These are phyloP conservation scores for Brachionus rubens DNA, from an alignment of 1,140 invertebrate species.

Conservation along the genomic window DNA sequence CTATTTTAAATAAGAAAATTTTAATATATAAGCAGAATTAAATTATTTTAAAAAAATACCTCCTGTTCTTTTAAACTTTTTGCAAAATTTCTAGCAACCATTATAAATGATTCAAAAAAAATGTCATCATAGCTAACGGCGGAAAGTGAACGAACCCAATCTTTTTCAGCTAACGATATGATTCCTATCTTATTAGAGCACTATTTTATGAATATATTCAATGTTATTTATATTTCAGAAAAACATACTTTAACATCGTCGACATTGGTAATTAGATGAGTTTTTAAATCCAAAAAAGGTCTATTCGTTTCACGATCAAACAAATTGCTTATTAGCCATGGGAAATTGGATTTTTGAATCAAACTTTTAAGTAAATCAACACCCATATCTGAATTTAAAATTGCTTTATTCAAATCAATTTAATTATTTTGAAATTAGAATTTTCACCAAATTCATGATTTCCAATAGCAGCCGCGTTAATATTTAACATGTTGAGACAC, in stretches of 20 bases:
- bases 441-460: conserved; percentile 93
- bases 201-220: too few relatives aligned
- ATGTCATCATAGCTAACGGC: conserved; percentile 83
- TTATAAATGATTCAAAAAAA: conserved; percentile 76
- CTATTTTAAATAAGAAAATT: background rate
- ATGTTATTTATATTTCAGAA: too few relatives aligned
- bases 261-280: conserved; percentile 73
- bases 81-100: conserved; percentile 9
- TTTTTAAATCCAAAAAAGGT: conserved; percentile 76
- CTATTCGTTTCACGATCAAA: conserved; percentile 78
- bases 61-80: background rate
- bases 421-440: conserved; percentile 51
- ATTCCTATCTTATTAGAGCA: conserved; percentile 63
- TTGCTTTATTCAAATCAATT: background rate
- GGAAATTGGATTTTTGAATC: conserved; percentile 73
- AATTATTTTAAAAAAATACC: conserved; percentile 18
- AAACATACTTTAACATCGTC: background rate
- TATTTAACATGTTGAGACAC: conserved; percentile 74
- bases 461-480: conserved; percentile 82
- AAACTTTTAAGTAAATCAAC: conserved; percentile 75
- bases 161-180: conserved; percentile 77
- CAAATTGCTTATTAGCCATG: conserved; percentile 87
- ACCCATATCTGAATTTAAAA: conserved; percentile 72
- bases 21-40: background rate
- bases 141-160: conserved; percentile 82